Evolutionary conservation across 1,140 invertebrate species (phyloP), one percentile per base, ranked within the genome.

Genomic region (Neodiprion virginianus): DNA sequence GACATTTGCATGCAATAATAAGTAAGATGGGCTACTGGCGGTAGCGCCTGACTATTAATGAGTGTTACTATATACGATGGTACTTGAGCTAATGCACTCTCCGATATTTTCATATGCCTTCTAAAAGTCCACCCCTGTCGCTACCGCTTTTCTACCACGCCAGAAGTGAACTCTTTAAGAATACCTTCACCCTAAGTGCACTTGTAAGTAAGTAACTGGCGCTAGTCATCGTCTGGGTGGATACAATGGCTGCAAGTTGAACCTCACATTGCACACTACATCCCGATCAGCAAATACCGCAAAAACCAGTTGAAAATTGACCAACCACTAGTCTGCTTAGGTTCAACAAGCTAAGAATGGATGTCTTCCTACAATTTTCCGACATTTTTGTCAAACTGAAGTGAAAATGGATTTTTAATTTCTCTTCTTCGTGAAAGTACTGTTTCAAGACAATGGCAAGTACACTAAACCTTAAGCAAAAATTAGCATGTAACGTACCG

Each of bases 241-340:
- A 40, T 40, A 40, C 28, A 40, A 5, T 40, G 2, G 28, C 28
- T 40, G 28, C 28, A 40, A 5, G 1, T 40, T 40, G 28, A 40
- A 5, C 28, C 5, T 40, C 28, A 21, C 17, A 21, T 21, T 21
- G 28, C 28, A 40, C 28, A 5, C 28, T 40, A 40, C 66, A 73
- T 73, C 48, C 61, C 47, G 40, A 23, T 68, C 40, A 61, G 14
- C 1, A 11, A n/a, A 28, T 70, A 67, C 74, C 70, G 50, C 69
- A 67, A 48, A 74, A 50, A 53, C 48, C 17, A 40, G 28, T 28
- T 28, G 40, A 67, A 7, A 69, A 23, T 28, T 48, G 67, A 48
- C 70, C 74, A 75, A 72, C 72, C 69, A 65, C 69, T 65, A 40
- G 28, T 40, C 28, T 40, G 28, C 28, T 40, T 5, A 40, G 5